Conservation (phyloP, 2,888 invertebrate species). For the Thalpophila matura region DNA sequence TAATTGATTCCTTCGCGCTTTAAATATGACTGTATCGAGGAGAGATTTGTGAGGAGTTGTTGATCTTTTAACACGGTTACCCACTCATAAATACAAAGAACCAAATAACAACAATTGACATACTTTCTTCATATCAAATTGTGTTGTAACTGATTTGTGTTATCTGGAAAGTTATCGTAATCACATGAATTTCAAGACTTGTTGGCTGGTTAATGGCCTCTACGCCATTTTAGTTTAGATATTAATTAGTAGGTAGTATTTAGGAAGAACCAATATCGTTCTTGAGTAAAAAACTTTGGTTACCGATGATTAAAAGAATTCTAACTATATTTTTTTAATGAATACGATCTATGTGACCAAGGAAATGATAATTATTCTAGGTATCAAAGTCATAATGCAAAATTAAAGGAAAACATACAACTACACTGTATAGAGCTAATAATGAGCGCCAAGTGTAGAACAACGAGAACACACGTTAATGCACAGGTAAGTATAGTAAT, state of each 20-base stretch:
- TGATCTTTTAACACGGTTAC: constrained; percentile 6
- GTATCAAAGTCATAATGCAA: not conserved
- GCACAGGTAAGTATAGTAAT: constrained; percentile 6
- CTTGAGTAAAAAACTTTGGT: not conserved
- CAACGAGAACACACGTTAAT: constrained; percentile 15
- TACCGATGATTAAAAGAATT: no score
- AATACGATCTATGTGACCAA: not conserved
- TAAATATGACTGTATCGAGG: no score
- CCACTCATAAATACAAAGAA: not conserved
- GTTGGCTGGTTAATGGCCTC: constrained; percentile 4
- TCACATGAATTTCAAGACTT: constrained; percentile 26
- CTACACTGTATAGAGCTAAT: constrained; percentile 8
- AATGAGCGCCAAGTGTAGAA: constrained; percentile 36
- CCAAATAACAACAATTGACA: constrained; percentile 40
- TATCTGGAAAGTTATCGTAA: constrained; percentile 53
- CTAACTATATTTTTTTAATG: no score
- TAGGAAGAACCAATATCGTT: not conserved
- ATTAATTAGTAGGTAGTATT: no score
- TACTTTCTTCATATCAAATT: constrained; percentile 43
- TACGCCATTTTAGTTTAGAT: not conserved
- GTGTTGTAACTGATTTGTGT: constrained; percentile 34
- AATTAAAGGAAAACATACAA: constrained; percentile 1
- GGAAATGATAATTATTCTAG: not conserved
- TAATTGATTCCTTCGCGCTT: no score
- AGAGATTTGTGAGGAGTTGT: no score